Conservation (phyloP, 2,797 vertebrate species). For the Phylloscopus collybita region DNA sequence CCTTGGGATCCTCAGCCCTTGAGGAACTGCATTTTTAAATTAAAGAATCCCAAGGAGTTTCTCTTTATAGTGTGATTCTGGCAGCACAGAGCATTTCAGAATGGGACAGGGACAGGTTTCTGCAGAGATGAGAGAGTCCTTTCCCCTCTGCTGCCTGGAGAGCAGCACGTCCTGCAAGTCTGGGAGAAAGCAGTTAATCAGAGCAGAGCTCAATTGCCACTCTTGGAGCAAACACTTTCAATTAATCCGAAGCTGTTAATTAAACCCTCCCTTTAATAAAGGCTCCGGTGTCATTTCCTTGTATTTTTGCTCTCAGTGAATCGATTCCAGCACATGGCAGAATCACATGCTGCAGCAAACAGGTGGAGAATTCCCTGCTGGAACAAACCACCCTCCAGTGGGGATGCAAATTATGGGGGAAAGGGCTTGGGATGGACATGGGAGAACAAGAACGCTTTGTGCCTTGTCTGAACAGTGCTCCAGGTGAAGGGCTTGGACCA, state of each 20-base stretch:
- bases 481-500: not conserved
- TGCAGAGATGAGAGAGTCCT: not conserved
- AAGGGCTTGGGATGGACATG: fast-evolving
- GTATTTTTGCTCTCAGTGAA: constrained; percentile 28
- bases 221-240: constrained; percentile 65
- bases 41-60: not conserved
- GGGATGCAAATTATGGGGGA: not conserved
- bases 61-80: not conserved
- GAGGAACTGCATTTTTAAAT: not conserved
- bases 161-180: constrained; percentile 1
- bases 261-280: constrained; percentile 64
- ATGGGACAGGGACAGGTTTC: not conserved
- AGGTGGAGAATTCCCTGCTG: not conserved
- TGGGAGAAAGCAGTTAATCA: constrained; percentile 2
- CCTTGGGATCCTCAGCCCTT: not conserved
- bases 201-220: constrained; percentile 40
- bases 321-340: constrained; percentile 30
- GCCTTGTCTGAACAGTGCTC: fast-evolving
- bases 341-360: not conserved
- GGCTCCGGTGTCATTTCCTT: constrained; percentile 21
- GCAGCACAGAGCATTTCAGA: not conserved
- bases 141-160: not conserved
- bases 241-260: constrained; percentile 74
- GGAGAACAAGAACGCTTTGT: not conserved
- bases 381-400: not conserved